These are phyloP conservation scores for Chelon auratus DNA, from an alignment of 2,797 vertebrate species.

Conservation along the genomic window DNA sequence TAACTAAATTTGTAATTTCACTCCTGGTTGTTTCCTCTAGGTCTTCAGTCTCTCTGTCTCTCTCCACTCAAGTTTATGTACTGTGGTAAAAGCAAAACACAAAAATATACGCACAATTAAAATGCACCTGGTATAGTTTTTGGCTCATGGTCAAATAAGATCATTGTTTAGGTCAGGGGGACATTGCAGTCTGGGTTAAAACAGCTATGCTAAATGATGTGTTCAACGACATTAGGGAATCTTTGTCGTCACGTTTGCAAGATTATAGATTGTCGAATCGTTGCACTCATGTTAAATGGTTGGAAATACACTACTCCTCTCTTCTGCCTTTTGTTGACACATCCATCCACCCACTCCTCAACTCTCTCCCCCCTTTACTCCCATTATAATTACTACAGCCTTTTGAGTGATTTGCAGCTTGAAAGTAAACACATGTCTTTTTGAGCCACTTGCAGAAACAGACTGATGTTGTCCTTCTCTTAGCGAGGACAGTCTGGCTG, in stretches of 20 bases:
- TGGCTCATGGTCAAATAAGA: not conserved
- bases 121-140: too few relatives aligned
- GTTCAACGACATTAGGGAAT: not conserved
- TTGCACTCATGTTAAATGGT: too few relatives aligned
- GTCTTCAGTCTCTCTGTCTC: too few relatives aligned
- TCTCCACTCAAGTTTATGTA: too few relatives aligned
- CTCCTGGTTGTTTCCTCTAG: not conserved
- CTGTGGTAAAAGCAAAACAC: too few relatives aligned
- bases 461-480: slow-evolving; percentile 14
- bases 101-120: too few relatives aligned
- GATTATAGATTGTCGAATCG: not conserved
- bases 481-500: slow-evolving; percentile 18
- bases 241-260: too few relatives aligned
- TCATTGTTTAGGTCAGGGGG: not conserved
- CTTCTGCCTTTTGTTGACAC: slow-evolving; percentile 17
- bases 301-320: not conserved
- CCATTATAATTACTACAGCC: slow-evolving; percentile 31
- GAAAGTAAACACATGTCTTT: slow-evolving; percentile 27
- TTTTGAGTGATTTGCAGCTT: slow-evolving; percentile 37
- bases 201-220: too few relatives aligned
- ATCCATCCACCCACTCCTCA: slow-evolving; percentile 26
- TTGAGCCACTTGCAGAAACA: slow-evolving; percentile 16
- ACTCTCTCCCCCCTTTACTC: slow-evolving; percentile 16
- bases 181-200: too few relatives aligned
- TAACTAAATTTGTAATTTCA: slow-evolving; percentile 5